phyloP scores from a whole-genome alignment of 2,888 invertebrate genomes.

The Synergus itoensis region DNA sequence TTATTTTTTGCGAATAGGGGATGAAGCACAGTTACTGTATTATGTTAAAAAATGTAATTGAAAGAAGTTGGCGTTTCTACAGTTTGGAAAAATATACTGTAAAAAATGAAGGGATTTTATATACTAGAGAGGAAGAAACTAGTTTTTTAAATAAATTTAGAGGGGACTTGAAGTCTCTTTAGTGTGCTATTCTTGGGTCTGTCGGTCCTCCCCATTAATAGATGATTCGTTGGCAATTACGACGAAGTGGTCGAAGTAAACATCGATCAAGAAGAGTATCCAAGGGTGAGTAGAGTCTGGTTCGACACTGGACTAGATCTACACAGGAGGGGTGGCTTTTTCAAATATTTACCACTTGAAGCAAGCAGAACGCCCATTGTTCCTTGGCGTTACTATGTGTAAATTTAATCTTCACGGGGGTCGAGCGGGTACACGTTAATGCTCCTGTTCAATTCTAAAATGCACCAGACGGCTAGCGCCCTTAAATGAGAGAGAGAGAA shows the following conservation, averaged over 20 bases:
- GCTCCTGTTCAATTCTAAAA: constrained; percentile 34
- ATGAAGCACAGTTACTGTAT: too few species aligned
- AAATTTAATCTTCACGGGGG: constrained; percentile 75
- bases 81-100: too few species aligned
- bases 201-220: constrained; percentile 60
- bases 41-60: too few species aligned
- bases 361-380: constrained; percentile 72
- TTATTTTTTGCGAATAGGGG: too few species aligned
- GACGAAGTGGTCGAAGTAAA: constrained; percentile 74
- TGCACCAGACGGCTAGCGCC: constrained; percentile 23
- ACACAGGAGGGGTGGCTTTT: constrained; percentile 55
- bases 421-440: constrained; percentile 50
- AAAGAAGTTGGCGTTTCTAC: too few species aligned
- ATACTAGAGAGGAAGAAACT: neutral
- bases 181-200: constrained; percentile 25
- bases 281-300: constrained; percentile 50
- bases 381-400: constrained; percentile 76
- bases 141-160: neutral
- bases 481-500: constrained; percentile 34
- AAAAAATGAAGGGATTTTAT: too few species aligned
- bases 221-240: constrained; percentile 75
- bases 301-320: constrained; percentile 53
- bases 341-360: constrained; percentile 76
- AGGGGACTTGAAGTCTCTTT: constrained; percentile 17
- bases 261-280: constrained; percentile 71